Conservation (phyloP, 2,888 invertebrate species). For the Drosophila hamatofila region DNA sequence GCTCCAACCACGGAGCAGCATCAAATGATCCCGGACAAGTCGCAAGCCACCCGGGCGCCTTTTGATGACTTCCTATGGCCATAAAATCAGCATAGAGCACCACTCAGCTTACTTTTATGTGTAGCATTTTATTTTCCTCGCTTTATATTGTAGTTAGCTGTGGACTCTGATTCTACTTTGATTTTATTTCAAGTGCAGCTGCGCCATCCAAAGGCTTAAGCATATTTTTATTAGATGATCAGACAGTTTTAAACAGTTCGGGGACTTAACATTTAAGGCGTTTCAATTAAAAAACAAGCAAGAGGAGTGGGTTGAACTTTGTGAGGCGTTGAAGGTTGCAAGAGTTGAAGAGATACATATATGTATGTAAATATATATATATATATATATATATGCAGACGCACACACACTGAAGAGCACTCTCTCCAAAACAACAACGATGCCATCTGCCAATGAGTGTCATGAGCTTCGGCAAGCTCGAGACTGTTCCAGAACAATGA, state of each 20-base stretch:
- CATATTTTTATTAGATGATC: neutral
- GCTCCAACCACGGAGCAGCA: neutral
- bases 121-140: neutral
- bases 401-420: neutral
- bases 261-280: neutral
- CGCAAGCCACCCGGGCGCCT: constrained; percentile 16
- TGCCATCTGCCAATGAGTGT: neutral
- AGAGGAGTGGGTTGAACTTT: too few relatives aligned
- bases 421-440: neutral
- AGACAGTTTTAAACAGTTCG: neutral
- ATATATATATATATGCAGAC: neutral
- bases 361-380: too few relatives aligned
- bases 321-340: too few relatives aligned
- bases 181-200: constrained; percentile 7
- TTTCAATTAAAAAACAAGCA: neutral
- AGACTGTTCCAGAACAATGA: neutral
- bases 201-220: neutral
- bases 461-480: neutral
- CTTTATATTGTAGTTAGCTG: constrained; percentile 23
- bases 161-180: constrained; percentile 16
- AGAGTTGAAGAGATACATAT: neutral
- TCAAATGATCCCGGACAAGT: neutral
- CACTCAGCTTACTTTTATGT: constrained; percentile 51
- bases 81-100: constrained; percentile 60
- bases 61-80: constrained; percentile 31